Base-by-base conservation (phyloP, 1,140 invertebrate genomes). In the Drosophila ogumai region DNA sequence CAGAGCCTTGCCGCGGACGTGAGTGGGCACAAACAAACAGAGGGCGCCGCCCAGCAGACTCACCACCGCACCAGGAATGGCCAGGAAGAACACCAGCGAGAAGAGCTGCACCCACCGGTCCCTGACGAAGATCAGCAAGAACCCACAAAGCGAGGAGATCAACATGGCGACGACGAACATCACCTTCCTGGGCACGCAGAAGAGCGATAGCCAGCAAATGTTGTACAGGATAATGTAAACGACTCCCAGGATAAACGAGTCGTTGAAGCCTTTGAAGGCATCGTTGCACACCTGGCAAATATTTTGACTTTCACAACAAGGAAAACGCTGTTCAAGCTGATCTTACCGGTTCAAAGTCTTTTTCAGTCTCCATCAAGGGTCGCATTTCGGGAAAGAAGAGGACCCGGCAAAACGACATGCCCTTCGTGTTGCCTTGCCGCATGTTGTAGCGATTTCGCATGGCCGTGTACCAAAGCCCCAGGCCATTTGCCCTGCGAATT, bases 371-470 rank as follows among this genome's bases (percentile, higher is more conserved):
- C 22, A 69, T 8, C 3, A 86, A 28, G 1, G 55, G 34, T 10
- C 55, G 38, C 1, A 10, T 17, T 3, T 61, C 55, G 0, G 17
- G 19, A 8, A 40, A 71, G 10, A 86, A 87, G 0, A 86, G 79
- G 6, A 79, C 17, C n/a, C 55, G 31, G 43, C 82, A 86, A 6
- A 86, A 28, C 9, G 79, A 76, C 82, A 81, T 69, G 32, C 40
- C 57, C 6, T 15, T 1, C 0, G 7, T 79, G n/a, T 43, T 43
- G 17, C 64, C 82, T 25, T 28, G 22, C 2, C 82, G 79, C 82
- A 86, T 82, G 8, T 87, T 79, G 3, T 6, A 15, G 7, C 82
- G 66, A 59, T 87, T 87, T 7, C 82, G 67, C 79, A 87, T 79
- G 25, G 82, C 56, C 6, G 82, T 74, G 10, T 15, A 87, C 82